Evolutionary conservation across 2,888 invertebrate genomes (phyloP), one percentile per base, ranked within the genome.

Genomic region (Epicampocera succincta): DNA sequence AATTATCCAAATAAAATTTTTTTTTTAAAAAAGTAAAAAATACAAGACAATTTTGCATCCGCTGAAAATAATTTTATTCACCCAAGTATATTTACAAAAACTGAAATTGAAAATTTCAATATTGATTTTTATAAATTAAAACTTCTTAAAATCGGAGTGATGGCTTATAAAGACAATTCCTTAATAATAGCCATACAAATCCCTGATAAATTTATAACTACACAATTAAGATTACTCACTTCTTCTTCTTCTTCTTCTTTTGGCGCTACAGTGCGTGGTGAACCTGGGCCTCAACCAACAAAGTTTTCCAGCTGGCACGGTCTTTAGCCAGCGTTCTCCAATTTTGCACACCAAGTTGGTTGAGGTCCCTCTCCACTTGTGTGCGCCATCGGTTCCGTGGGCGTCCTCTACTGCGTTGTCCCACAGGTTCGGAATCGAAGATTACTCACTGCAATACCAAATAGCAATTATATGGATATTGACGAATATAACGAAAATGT

Each of bases 401-500:
- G n/a, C n/a, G n/a, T n/a, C n/a, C n/a, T n/a, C n/a, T n/a, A n/a
- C n/a, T n/a, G n/a, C n/a, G n/a, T n/a, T n/a, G n/a, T n/a, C n/a
- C n/a, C n/a, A n/a, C n/a, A n/a, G n/a, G n/a, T n/a, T n/a, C n/a
- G n/a, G n/a, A n/a, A n/a, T n/a, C n/a, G n/a, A n/a, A n/a, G n/a
- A n/a, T n/a, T n/a, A n/a, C n/a, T n/a, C n/a, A n/a, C 29, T 12
- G 29, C 54, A 54, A n/a, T 54, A 29, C 54, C 54, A 54, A 54
- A 54, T n/a, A 11, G 3, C 12, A 54, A 54, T 29, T n/a, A 54
- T 29, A 25, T 54, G 29, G 54, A 60, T 17, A 60, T 42, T 42
- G 42, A 60, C 12, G 21, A 52, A 52, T 1, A 12, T 21, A 2
- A 52, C 25, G 12, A 25, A 21, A 13, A 52, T 2, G 13, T 52